Evolutionary conservation across 2,113 vertebrate genomes (phyloP).

Genomic region (Corydoras maculifer): DNA sequence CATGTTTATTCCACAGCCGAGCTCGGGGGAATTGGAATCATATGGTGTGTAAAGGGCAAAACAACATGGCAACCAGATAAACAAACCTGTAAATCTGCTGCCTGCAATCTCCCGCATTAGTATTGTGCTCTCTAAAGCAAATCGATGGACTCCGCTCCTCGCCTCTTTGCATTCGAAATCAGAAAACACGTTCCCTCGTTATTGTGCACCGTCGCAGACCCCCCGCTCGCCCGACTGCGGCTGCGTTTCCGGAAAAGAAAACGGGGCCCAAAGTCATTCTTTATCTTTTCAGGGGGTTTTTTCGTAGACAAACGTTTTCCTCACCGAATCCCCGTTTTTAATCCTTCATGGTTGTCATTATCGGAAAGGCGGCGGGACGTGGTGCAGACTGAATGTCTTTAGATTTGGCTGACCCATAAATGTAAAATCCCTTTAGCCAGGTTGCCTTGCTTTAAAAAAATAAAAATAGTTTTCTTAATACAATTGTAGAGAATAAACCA

Average conservation of each 20-base stretch:
- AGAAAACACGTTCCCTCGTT: not conserved
- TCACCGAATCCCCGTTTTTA: slow-evolving; percentile 13
- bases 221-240: not conserved
- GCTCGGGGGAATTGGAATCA: slow-evolving; percentile 1
- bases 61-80: not conserved
- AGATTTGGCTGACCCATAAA: slow-evolving; percentile 44
- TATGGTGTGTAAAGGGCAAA: slow-evolving; percentile 6
- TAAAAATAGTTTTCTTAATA: slow-evolving; percentile 37
- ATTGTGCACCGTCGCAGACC: not conserved
- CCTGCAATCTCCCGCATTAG: slow-evolving; percentile 33
- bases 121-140: slow-evolving; percentile 43
- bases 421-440: slow-evolving; percentile 49
- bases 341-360: slow-evolving; percentile 29
- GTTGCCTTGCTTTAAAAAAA: slow-evolving; percentile 34
- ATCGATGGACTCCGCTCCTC: slow-evolving; percentile 42
- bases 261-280: not conserved
- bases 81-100: slow-evolving; percentile 27
- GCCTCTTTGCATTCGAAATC: not conserved
- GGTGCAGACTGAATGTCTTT: slow-evolving; percentile 56
- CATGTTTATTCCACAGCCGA: not conserved
- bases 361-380: slow-evolving; percentile 34
- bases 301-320: slow-evolving; percentile 21
- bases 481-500: slow-evolving; percentile 16
- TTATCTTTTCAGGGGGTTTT: not conserved
- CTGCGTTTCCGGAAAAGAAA: slow-evolving; percentile 14